Base-by-base conservation (phyloP, 2,113 vertebrate species). In the Scomber japonicus region DNA sequence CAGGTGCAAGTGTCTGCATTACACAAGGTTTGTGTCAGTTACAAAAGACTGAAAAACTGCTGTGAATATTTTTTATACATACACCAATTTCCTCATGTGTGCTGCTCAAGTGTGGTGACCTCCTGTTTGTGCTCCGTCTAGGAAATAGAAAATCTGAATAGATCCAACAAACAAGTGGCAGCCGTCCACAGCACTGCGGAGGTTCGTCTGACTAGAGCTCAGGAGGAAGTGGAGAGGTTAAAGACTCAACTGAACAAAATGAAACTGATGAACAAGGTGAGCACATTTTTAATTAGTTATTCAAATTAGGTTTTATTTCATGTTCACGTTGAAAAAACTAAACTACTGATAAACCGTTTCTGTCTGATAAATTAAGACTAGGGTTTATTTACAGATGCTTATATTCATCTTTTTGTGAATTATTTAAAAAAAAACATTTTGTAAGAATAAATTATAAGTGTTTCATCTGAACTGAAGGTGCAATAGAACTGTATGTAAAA, bases 181-280 rank as follows among this genome's bases (percentile, higher is more conserved):
- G 82, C 86, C 30, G 89, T 72, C 68, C 97, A 97, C 63, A 94
- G 91, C 76, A 94, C 95, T 0, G 94, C 85, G 12, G 96, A 98
- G 80, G 94, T 98, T 54, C 96, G 97, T 51, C 91, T 99, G 83
- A 98, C 97, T 86, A 95, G 97, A 94, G 97, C 97, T 44, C 88
- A 97, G 69, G 97, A 99, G 90, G 97, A 98, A 82, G 94, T 90
- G 27, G 96, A 97, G 65, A 96, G 76, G 76, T 92, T 94, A 30
- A 99, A 97, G 93, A 73, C 75, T 44, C 96, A 98, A 73, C 92
- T 99, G 49, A 95, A 84, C 85, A 96, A 96, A 90, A 83, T 96
- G 75, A 97, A 95, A 82, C 97, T 97, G 83, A 96, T 69, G 61
- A 96, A 92, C 85, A 98, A 97, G 96, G 97, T 98, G 91, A 63